Percentiles rank a stretch among this genome's conserved stretches.
phyloP scores from a whole-genome alignment of 2,888 invertebrate genomes.

The Phyto melanocephala region DNA sequence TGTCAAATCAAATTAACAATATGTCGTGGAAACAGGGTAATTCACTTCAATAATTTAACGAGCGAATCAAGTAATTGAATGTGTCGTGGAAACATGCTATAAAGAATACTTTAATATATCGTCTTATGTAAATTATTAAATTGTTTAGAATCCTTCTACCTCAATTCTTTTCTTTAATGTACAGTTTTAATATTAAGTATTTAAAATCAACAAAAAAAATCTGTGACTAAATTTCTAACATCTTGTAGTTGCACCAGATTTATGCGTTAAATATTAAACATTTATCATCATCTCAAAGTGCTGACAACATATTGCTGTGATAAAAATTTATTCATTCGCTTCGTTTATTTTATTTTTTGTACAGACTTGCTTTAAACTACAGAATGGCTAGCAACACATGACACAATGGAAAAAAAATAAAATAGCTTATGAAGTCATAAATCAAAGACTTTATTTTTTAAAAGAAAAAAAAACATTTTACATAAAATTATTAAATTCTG shows the following conservation, averaged over 20 bases:
- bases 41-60: too few relatives aligned
- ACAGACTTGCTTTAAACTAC: neutral
- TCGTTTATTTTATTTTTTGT: constrained; percentile 1
- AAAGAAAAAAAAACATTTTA: neutral
- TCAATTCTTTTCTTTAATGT: too few relatives aligned
- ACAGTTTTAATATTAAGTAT: too few relatives aligned
- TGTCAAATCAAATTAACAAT: too few relatives aligned
- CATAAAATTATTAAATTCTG: neutral
- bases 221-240: constrained; percentile 14
- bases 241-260: neutral
- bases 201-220: constrained; percentile 18
- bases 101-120: too few relatives aligned
- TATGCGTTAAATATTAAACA: constrained; percentile 53
- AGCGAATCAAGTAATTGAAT: too few relatives aligned
- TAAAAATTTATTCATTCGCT: constrained; percentile 55
- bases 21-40: too few relatives aligned
- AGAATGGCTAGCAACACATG: constrained; percentile 27
- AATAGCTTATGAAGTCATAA: constrained; percentile 39
- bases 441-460: constrained; percentile 8
- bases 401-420: constrained; percentile 1
- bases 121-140: too few relatives aligned
- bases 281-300: constrained; percentile 59
- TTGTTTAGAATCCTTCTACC: too few relatives aligned
- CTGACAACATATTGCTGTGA: constrained; percentile 59
- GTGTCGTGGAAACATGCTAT: too few relatives aligned